Percentiles rank a stretch among this genome's conserved stretches.
Evolutionary conservation across 2,888 invertebrate genomes (phyloP).

Genomic region (Anagyrus pseudococci): DNA sequence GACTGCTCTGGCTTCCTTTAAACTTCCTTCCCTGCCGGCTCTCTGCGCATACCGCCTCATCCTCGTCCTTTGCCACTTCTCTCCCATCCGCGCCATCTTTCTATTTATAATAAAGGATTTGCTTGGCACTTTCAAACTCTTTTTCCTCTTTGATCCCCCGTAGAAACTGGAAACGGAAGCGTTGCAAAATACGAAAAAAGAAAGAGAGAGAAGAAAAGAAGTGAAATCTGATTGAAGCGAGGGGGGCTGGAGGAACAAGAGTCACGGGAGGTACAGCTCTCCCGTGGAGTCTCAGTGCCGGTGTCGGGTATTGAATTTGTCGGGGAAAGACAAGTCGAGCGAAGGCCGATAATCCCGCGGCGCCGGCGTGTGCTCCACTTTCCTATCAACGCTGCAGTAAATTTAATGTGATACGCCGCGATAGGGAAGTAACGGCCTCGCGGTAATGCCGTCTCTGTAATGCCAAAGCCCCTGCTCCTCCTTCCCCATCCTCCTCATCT

Average conservation of each 20-base stretch:
- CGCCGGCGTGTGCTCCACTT: slow-evolving; percentile 47
- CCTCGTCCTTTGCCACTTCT: too few species aligned
- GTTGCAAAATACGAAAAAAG: too few species aligned
- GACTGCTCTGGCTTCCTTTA: too few species aligned
- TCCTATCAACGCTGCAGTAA: slow-evolving; percentile 56
- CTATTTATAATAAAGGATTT: slow-evolving; percentile 62
- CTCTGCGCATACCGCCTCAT: too few species aligned
- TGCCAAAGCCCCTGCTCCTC: slow-evolving; percentile 23
- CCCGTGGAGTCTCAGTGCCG: background rate
- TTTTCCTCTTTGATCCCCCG: too few species aligned
- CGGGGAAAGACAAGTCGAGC: slow-evolving; percentile 46
- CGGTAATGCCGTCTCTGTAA: too few species aligned
- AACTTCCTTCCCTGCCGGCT: slow-evolving; percentile 54
- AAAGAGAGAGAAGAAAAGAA: slow-evolving; percentile 1
- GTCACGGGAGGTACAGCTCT: slow-evolving; percentile 1
- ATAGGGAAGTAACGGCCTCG: slow-evolving; percentile 45
- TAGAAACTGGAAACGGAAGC: too few species aligned
- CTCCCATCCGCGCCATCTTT: slow-evolving; percentile 63
- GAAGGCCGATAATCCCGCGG: slow-evolving; percentile 48
- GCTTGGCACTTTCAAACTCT: too few species aligned
- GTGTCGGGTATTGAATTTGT: slow-evolving; percentile 47
- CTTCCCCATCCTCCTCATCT: background rate
- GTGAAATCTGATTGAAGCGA: too few species aligned
- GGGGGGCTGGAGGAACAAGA: background rate
- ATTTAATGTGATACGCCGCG: slow-evolving; percentile 54